phyloP scores from a whole-genome alignment of 2,888 invertebrate genomes.

The Belgica antarctica region DNA sequence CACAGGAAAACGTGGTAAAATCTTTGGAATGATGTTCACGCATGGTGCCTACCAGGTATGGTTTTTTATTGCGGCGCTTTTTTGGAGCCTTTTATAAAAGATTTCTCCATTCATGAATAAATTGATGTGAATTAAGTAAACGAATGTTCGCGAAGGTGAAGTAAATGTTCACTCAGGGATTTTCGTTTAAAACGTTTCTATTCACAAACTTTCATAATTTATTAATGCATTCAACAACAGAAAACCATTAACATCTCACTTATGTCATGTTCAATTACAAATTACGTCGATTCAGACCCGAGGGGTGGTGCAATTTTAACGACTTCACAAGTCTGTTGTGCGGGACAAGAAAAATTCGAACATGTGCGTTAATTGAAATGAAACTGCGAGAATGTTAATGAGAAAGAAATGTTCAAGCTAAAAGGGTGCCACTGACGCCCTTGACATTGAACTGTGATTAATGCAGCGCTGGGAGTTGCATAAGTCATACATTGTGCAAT shows the following conservation, averaged over 20 bases:
- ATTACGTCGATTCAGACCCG: not conserved
- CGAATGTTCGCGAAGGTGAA: too few relatives aligned
- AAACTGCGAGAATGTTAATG: constrained; percentile 21
- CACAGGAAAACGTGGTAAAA: not conserved
- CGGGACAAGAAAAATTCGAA: constrained; percentile 19
- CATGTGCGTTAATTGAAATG: constrained; percentile 29
- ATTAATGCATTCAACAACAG: not conserved
- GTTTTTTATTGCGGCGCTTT: not conserved
- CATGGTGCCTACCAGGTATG: not conserved
- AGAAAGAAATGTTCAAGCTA: not conserved
- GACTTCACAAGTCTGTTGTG: not conserved
- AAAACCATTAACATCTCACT: not conserved
- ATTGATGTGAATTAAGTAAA: not conserved
- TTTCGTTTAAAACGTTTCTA: too few relatives aligned
- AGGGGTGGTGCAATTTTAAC: not conserved
- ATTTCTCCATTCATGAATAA: not conserved
- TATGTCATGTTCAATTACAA: not conserved
- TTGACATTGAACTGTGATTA: not conserved
- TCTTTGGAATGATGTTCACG: not conserved
- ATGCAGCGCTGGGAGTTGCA: not conserved
- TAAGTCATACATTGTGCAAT: too few relatives aligned
- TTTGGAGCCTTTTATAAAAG: not conserved
- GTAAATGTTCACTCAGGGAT: not conserved
- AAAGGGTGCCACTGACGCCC: not conserved
- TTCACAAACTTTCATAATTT: not conserved